Conservation (phyloP, 2,888 invertebrate species). For the Camponotus fellah region DNA sequence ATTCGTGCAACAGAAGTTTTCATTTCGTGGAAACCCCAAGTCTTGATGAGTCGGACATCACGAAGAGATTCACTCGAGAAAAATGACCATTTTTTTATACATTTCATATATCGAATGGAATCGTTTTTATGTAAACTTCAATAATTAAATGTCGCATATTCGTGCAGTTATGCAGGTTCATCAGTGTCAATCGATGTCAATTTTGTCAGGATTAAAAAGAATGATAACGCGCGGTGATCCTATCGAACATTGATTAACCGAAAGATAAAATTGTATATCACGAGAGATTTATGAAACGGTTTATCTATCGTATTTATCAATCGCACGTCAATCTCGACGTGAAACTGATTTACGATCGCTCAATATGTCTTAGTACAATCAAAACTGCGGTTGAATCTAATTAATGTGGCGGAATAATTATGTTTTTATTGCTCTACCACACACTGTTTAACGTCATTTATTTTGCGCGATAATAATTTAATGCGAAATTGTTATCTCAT, state of each 20-base stretch:
- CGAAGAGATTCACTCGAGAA: background rate
- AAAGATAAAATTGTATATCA: constrained; percentile 19
- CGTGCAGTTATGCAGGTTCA: background rate
- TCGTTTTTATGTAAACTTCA: background rate
- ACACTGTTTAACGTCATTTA: constrained; percentile 8
- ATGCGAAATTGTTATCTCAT: constrained; percentile 11
- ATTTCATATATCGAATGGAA: background rate
- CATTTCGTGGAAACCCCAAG: background rate
- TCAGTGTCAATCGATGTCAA: constrained; percentile 1
- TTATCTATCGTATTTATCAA: constrained; percentile 29
- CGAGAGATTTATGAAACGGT: constrained; percentile 40
- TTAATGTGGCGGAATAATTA: background rate
- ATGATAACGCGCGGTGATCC: background rate
- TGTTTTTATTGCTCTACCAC: background rate
- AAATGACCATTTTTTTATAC: background rate
- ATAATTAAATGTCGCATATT: background rate
- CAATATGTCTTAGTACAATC: background rate
- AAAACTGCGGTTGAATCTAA: constrained; percentile 5
- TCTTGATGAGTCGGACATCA: background rate
- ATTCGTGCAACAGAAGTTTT: background rate
- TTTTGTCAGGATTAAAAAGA: background rate
- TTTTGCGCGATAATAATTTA: constrained; percentile 16
- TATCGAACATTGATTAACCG: background rate
- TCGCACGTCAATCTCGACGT: constrained; percentile 21
- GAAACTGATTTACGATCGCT: constrained; percentile 13